Conservation (phyloP, 2,888 invertebrate genomes). For the Bimastos eiseni region DNA sequence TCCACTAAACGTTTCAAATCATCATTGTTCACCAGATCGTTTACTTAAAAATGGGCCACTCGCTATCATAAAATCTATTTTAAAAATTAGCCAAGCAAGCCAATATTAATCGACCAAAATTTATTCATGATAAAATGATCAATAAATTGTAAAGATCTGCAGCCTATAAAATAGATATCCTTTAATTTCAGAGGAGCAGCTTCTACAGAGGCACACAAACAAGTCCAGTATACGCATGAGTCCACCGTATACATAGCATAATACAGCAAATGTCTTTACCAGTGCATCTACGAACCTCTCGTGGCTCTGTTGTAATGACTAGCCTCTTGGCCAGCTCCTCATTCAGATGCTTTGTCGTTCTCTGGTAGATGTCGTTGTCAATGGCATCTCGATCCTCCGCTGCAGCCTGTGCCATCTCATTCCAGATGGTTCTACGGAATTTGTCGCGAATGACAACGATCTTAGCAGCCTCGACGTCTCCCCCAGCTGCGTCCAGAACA, state of each 20-base stretch:
- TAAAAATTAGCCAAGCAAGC: no score
- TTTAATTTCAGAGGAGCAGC: no score
- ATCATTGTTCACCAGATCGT: no score
- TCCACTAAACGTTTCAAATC: no score
- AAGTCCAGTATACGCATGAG: no score
- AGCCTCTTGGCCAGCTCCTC: background rate
- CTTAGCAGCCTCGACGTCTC: background rate
- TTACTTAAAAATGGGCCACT: no score
- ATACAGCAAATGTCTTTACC: background rate
- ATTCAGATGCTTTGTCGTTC: slow-evolving; percentile 1
- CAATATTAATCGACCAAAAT: no score
- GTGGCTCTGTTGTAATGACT: background rate
- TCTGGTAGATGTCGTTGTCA: slow-evolving; percentile 18
- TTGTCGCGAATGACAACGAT: background rate
- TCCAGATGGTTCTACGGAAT: background rate
- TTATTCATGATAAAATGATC: no score
- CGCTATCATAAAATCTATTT: no score
- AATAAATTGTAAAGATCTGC: no score
- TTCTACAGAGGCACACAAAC: no score
- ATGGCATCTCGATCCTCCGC: background rate
- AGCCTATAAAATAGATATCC: no score
- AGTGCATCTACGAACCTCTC: background rate
- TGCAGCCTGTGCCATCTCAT: background rate
- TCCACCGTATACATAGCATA: background rate
- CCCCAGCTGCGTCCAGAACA: background rate